Percentiles rank a stretch among this genome's conserved stretches.
These are phyloP conservation scores for Neuroterus valhalla DNA, from an alignment of 1,140 invertebrate species.

Conservation along the genomic window DNA sequence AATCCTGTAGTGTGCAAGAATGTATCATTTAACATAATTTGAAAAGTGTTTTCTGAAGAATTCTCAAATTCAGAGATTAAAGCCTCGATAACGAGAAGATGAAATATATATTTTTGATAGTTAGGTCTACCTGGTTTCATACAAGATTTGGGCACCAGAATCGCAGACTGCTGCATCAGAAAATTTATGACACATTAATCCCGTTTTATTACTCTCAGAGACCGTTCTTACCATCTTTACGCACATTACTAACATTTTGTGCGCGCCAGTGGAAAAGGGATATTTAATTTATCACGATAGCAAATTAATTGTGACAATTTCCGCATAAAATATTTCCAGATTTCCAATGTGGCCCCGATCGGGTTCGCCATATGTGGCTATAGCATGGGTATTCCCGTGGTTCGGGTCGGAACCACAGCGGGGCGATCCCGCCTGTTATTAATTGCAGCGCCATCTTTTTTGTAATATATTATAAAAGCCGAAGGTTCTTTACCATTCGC, in stretches of 20 bases:
- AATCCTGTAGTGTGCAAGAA: conserved; percentile 6
- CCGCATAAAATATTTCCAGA: background rate
- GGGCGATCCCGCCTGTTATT: no score
- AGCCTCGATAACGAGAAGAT: conserved; percentile 36
- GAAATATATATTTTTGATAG: conserved; percentile 40
- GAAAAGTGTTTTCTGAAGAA: conserved; percentile 1
- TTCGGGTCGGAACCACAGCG: no score
- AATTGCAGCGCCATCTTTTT: no score
- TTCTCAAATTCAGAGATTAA: conserved; percentile 24
- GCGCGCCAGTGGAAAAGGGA: conserved; percentile 3
- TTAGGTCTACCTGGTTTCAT: conserved; percentile 36
- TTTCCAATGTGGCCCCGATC: no score
- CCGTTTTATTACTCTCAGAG: conserved; percentile 40
- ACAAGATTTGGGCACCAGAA: conserved; percentile 37
- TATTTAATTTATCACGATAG: conserved; percentile 19
- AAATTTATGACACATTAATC: conserved; percentile 44
- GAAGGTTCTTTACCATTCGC: no score
- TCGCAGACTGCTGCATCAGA: conserved; percentile 41
- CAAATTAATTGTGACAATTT: conserved; percentile 9
- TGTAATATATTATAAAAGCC: no score
- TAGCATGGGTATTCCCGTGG: no score
- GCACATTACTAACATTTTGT: conserved; percentile 10
- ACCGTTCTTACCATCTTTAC: conserved; percentile 29
- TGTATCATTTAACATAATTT: conserved; percentile 11
- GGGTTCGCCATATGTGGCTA: no score